A percentile compares a stretch with the other conserved stretches of the same genome.
Conservation (phyloP, 2,888 invertebrate species). For the Drosophila kuntzei region DNA sequence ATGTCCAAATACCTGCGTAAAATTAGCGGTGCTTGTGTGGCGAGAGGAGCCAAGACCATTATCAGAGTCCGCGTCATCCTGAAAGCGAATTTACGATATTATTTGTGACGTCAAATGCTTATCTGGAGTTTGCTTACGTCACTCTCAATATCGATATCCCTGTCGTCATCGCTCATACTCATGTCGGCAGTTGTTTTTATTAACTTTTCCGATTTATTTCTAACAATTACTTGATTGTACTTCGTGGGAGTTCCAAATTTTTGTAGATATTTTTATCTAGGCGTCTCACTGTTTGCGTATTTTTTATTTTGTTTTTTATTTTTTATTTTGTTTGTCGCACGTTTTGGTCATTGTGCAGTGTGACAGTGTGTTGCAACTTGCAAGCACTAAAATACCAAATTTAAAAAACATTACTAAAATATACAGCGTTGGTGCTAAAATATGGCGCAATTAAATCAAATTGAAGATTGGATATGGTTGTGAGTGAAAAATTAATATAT, state of each 20-base stretch:
- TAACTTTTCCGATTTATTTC: background rate
- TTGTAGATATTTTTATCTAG: constrained; percentile 21
- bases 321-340: constrained; percentile 61
- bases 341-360: constrained; percentile 35
- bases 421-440: background rate
- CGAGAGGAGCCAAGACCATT: constrained; percentile 87
- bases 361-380: constrained; percentile 13
- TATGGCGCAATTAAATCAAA: too few species aligned
- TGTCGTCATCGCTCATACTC: constrained; percentile 96
- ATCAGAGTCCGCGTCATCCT: constrained; percentile 94
- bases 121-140: constrained; percentile 89
- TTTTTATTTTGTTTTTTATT: constrained; percentile 52
- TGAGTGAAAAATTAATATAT: too few species aligned
- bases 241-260: background rate
- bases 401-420: background rate
- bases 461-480: too few species aligned
- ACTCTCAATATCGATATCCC: constrained; percentile 97
- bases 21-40: constrained; percentile 89
- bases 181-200: constrained; percentile 26
- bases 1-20: constrained; percentile 89
- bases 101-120: constrained; percentile 25
- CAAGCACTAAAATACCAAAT: constrained; percentile 18
- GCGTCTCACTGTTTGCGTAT: constrained; percentile 11
- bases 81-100: constrained; percentile 15
- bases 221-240: background rate